phyloP scores from a whole-genome alignment of 2,888 invertebrate genomes.

The Hemistola chrysoprasaria region DNA sequence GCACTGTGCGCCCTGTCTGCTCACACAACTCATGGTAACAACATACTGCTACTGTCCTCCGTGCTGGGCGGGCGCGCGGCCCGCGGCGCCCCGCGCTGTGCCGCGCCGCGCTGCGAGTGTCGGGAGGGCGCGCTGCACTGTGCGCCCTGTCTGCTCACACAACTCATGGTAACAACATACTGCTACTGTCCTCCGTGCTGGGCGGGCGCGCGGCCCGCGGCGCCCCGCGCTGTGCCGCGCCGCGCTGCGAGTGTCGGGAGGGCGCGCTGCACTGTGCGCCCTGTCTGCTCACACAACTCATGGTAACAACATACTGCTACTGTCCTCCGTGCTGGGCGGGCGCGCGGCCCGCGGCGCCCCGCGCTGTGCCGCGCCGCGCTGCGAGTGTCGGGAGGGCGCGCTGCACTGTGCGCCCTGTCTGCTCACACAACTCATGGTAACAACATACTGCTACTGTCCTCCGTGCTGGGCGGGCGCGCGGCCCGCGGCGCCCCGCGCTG shows the following conservation, averaged over 20 bases:
- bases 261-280: conserved; percentile 58
- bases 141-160: conserved; percentile 53
- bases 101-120: conserved; percentile 67
- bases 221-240: conserved; percentile 40
- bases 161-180: conserved; percentile 49
- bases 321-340: conserved; percentile 62
- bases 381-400: conserved; percentile 66
- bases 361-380: conserved; percentile 50
- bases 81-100: conserved; percentile 38
- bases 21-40: conserved; percentile 47
- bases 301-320: too few relatives aligned
- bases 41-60: conserved; percentile 56
- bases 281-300: conserved; percentile 47
- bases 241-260: conserved; percentile 71
- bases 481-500: conserved; percentile 42
- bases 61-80: conserved; percentile 60
- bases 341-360: conserved; percentile 42
- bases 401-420: conserved; percentile 62
- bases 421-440: conserved; percentile 47
- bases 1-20: conserved; percentile 59
- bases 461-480: conserved; percentile 58
- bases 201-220: conserved; percentile 52
- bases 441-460: too few relatives aligned
- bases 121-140: conserved; percentile 59
- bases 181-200: conserved; percentile 59